Conservation (phyloP, 2,888 invertebrate genomes). For the Liodrosophila aerea region DNA sequence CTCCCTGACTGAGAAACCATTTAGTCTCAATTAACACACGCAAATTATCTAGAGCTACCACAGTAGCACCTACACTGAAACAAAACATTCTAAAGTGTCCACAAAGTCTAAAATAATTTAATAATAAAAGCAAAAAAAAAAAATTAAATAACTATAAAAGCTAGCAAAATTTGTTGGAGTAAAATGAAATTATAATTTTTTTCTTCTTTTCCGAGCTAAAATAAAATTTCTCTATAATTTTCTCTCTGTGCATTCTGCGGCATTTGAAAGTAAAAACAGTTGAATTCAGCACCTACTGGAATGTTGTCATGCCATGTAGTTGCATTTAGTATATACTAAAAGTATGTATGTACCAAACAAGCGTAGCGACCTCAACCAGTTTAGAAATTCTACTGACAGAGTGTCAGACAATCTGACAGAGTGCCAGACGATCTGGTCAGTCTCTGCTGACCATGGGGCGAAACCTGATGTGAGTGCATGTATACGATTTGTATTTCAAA, state of each 20-base stretch:
- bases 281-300: constrained; percentile 60
- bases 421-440: constrained; percentile 10
- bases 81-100: too few species aligned
- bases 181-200: too few species aligned
- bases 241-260: constrained; percentile 45
- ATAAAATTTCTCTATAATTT: background rate
- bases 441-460: constrained; percentile 40
- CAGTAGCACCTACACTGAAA: background rate
- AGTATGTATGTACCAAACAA: background rate
- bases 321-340: constrained; percentile 12
- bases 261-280: constrained; percentile 71
- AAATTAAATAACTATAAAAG: too few species aligned
- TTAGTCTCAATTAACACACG: constrained; percentile 73
- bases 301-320: constrained; percentile 20
- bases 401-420: constrained; percentile 25
- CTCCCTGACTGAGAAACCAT: constrained; percentile 29
- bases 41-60: constrained; percentile 50
- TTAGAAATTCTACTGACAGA: constrained; percentile 67
- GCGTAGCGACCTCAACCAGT: constrained; percentile 51
- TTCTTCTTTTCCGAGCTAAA: too few species aligned
- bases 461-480: constrained; percentile 70
- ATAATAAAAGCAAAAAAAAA: too few species aligned
- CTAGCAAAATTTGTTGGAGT: too few species aligned
- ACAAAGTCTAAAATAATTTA: too few species aligned
- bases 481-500: constrained; percentile 72